phyloP scores from a whole-genome alignment of 2,113 vertebrate species.

The Psilopsiagon aymara region DNA sequence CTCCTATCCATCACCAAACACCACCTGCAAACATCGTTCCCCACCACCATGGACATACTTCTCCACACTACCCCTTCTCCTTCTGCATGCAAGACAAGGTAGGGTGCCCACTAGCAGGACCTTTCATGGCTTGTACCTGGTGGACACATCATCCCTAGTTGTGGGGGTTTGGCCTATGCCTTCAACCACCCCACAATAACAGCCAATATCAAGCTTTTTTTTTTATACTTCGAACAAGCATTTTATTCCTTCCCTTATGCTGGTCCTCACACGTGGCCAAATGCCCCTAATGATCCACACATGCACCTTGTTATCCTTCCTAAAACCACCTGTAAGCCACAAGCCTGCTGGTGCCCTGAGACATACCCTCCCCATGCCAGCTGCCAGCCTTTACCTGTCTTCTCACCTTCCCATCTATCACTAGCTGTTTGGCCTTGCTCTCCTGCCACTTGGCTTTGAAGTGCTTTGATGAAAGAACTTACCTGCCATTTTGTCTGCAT shows the following conservation, averaged over 20 bases:
- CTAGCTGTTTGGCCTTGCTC: neutral
- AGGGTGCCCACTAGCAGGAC: neutral
- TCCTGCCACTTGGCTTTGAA: neutral
- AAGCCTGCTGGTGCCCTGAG: neutral
- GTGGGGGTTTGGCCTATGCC: no score
- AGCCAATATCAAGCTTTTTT: neutral
- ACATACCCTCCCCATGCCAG: fast-evolving
- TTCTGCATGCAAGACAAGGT: neutral
- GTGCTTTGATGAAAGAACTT: neutral
- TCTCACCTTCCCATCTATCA: neutral
- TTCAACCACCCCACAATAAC: fast-evolving
- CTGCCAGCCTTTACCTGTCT: neutral
- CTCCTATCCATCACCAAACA: neutral
- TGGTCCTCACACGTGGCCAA: no score
- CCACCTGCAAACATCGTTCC: neutral
- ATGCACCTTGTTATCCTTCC: neutral
- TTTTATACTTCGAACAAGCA: fast-evolving
- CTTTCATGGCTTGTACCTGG: neutral
- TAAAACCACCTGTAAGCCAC: neutral
- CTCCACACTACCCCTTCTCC: neutral
- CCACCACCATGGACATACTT: neutral
- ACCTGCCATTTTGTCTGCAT: neutral
- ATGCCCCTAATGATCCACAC: neutral
- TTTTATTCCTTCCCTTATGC: neutral
- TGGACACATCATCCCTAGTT: neutral